phyloP scores from a whole-genome alignment of 2,797 vertebrate species.

The Leucoraja ocellata region DNA sequence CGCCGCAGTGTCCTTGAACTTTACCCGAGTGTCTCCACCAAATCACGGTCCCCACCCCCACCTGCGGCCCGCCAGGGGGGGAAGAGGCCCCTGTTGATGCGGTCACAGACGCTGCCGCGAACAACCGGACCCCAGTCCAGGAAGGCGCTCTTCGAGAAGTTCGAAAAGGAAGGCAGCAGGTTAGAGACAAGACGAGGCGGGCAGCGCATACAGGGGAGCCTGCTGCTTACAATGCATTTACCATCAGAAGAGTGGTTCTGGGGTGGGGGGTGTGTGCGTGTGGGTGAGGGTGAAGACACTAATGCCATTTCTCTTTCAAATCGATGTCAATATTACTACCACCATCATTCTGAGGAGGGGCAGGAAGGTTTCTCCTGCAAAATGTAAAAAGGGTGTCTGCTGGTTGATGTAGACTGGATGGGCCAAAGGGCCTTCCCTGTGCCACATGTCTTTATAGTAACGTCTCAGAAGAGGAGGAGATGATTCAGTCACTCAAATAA shows the following conservation, averaged over 20 bases:
- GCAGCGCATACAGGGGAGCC: no score
- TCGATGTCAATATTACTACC: neutral
- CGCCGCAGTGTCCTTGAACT: constrained; percentile 45
- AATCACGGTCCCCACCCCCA: constrained; percentile 45
- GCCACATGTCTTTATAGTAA: no score
- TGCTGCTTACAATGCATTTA: no score
- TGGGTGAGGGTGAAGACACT: no score
- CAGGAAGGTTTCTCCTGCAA: neutral
- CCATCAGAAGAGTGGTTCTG: no score
- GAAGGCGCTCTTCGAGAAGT: constrained; percentile 74
- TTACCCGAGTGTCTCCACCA: constrained; percentile 45
- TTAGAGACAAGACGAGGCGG: constrained; percentile 45
- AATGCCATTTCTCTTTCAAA: neutral
- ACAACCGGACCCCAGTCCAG: constrained; percentile 66
- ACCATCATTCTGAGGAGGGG: neutral
- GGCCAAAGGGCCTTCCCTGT: no score
- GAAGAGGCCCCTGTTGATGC: constrained; percentile 63
- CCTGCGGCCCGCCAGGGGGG: constrained; percentile 53
- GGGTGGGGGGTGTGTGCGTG: no score
- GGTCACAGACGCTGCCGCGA: constrained; percentile 72
- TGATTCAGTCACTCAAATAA: no score
- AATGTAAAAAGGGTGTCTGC: no score
- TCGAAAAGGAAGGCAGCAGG: constrained; percentile 70
- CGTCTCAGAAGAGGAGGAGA: no score
- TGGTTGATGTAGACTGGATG: no score